phyloP scores from a whole-genome alignment of 1,140 invertebrate genomes.

The Panagrolaimus sp. region DNA sequence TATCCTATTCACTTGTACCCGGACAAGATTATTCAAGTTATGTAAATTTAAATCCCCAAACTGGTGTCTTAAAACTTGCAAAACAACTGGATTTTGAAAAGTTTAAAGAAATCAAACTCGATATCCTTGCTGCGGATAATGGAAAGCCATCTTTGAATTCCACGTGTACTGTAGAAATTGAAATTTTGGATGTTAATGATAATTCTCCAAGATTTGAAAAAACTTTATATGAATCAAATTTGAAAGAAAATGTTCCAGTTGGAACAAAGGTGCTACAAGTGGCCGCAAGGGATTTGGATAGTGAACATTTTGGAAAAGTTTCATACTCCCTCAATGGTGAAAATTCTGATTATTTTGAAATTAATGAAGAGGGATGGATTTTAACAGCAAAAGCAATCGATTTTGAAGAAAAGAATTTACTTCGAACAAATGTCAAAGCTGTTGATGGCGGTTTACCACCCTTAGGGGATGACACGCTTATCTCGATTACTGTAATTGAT shows the following conservation, averaged over 20 bases:
- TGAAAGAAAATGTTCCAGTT: constrained; percentile 86
- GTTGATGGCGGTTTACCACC: constrained; percentile 74
- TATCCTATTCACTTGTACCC: constrained; percentile 66
- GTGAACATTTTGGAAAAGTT: constrained; percentile 49
- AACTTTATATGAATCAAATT: constrained; percentile 70
- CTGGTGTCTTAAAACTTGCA: constrained; percentile 78
- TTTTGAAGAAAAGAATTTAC: constrained; percentile 67
- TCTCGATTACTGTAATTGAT: constrained; percentile 77
- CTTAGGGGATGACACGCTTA: constrained; percentile 70
- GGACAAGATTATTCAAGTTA: constrained; percentile 66
- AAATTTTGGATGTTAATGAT: constrained; percentile 86
- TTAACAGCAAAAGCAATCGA: constrained; percentile 72
- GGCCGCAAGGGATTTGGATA: constrained; percentile 43
- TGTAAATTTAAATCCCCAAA: constrained; percentile 70
- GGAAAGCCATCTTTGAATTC: constrained; percentile 77
- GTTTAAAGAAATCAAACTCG: constrained; percentile 71
- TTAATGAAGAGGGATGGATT: constrained; percentile 71
- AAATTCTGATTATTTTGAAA: constrained; percentile 63
- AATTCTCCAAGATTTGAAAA: constrained; percentile 70
- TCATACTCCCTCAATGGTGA: constrained; percentile 69
- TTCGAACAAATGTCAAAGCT: constrained; percentile 32
- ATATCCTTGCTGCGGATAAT: constrained; percentile 77
- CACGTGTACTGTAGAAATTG: constrained; percentile 72
- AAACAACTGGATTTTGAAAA: constrained; percentile 81
- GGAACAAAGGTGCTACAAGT: constrained; percentile 77